Evolutionary conservation across 2,113 vertebrate species (phyloP).

Genomic region (Oncorhynchus nerka): DNA sequence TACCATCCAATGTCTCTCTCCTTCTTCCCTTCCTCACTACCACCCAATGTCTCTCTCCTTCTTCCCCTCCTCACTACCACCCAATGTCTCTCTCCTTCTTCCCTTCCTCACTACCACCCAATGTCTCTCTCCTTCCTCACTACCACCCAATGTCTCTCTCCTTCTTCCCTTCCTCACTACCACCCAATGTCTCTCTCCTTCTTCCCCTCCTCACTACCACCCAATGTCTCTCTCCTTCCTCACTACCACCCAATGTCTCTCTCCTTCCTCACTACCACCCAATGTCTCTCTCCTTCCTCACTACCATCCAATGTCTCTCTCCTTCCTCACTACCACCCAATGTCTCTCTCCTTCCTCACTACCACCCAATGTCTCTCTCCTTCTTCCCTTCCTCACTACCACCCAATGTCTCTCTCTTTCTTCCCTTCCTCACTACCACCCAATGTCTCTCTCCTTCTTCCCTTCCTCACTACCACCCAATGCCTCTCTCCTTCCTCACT

Average conservation of each 20-base stretch:
- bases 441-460: not conserved
- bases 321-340: not conserved
- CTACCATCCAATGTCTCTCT: not conserved
- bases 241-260: not conserved
- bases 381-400: not conserved
- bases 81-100: not conserved
- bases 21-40: not conserved
- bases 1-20: not conserved
- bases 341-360: not conserved
- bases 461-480: not conserved
- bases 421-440: not conserved
- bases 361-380: not conserved
- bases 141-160: not conserved
- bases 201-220: not conserved
- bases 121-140: not conserved
- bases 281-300: not conserved
- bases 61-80: not conserved
- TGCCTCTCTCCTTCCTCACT: not conserved
- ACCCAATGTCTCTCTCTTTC: not conserved
- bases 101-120: not conserved
- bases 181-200: not conserved
- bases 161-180: not conserved
- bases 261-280: not conserved
- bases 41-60: not conserved
- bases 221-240: not conserved